Conservation (phyloP, 2,113 vertebrate genomes). For the Notothenia coriiceps region DNA sequence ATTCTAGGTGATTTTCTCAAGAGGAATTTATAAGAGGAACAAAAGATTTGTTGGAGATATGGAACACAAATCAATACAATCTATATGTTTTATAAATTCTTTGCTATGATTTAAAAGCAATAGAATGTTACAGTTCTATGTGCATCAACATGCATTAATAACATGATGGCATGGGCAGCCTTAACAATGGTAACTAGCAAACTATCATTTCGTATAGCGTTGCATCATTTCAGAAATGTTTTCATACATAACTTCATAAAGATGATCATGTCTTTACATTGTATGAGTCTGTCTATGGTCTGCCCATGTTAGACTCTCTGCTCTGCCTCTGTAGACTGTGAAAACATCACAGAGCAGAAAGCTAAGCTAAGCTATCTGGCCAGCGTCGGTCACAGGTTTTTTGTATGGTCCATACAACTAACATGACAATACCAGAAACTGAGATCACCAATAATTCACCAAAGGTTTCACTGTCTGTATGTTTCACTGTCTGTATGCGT, state of each 20-base stretch:
- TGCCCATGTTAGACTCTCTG: constrained; percentile 59
- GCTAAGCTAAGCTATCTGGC: constrained; percentile 26
- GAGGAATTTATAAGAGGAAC: constrained; percentile 56
- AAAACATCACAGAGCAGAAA: constrained; percentile 30
- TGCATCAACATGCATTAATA: not conserved
- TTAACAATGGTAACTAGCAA: not conserved
- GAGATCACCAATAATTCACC: constrained; percentile 26
- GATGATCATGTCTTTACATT: not conserved
- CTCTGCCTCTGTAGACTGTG: constrained; percentile 34
- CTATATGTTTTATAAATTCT: constrained; percentile 66
- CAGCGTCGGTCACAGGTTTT: constrained; percentile 51
- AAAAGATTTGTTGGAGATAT: not conserved
- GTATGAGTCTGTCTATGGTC: not conserved
- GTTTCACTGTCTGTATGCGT: not conserved
- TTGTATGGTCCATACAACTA: constrained; percentile 65
- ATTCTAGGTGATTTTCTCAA: constrained; percentile 56
- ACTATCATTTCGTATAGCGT: no score
- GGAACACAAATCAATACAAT: not conserved
- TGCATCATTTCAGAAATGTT: no score
- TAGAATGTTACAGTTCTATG: constrained; percentile 55
- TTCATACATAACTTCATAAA: not conserved
- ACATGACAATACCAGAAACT: constrained; percentile 70
- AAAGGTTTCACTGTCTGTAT: not conserved
- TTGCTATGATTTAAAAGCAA: constrained; percentile 27
- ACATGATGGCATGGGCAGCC: constrained; percentile 56